phyloP scores from a whole-genome alignment of 2,888 invertebrate species.

The Crossocerus cetratus region DNA sequence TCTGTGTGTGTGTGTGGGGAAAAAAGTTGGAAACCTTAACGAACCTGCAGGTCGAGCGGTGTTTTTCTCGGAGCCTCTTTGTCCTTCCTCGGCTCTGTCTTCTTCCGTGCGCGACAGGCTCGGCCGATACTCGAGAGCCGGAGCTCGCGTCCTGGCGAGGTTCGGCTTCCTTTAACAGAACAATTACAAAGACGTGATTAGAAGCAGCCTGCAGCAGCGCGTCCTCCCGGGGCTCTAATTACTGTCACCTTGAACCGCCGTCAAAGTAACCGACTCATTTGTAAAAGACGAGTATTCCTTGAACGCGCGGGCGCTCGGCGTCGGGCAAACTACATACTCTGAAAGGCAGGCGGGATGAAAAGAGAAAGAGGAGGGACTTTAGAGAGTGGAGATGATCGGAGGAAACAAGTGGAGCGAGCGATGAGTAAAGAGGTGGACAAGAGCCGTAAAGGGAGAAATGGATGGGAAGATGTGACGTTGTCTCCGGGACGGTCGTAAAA shows the following conservation, averaged over 20 bases:
- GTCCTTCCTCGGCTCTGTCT: slow-evolving; percentile 5
- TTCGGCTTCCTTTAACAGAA: slow-evolving; percentile 30
- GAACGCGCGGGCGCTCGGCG: neutral
- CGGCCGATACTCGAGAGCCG: slow-evolving; percentile 16
- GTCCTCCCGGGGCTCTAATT: slow-evolving; percentile 66
- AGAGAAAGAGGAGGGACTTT: neutral
- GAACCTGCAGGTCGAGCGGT: slow-evolving; percentile 49
- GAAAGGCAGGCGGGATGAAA: too few species aligned
- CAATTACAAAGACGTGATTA: slow-evolving; percentile 61
- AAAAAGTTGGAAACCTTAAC: slow-evolving; percentile 61
- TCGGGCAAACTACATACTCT: neutral
- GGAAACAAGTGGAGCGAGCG: neutral
- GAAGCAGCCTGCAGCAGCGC: slow-evolving; percentile 22
- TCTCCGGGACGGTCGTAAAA: slow-evolving; percentile 39
- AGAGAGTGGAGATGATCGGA: neutral
- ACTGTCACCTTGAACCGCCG: slow-evolving; percentile 68
- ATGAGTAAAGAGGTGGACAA: slow-evolving; percentile 16
- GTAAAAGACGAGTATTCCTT: slow-evolving; percentile 44
- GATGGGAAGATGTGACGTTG: slow-evolving; percentile 16
- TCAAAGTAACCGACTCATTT: slow-evolving; percentile 63
- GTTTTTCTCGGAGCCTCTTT: slow-evolving; percentile 25
- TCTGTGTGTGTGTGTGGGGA: slow-evolving; percentile 41
- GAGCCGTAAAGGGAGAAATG: slow-evolving; percentile 19
- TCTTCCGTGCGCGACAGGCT: neutral
- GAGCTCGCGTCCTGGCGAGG: slow-evolving; percentile 14